Conservation (phyloP, 2,113 vertebrate species). For the Clupea harengus region DNA sequence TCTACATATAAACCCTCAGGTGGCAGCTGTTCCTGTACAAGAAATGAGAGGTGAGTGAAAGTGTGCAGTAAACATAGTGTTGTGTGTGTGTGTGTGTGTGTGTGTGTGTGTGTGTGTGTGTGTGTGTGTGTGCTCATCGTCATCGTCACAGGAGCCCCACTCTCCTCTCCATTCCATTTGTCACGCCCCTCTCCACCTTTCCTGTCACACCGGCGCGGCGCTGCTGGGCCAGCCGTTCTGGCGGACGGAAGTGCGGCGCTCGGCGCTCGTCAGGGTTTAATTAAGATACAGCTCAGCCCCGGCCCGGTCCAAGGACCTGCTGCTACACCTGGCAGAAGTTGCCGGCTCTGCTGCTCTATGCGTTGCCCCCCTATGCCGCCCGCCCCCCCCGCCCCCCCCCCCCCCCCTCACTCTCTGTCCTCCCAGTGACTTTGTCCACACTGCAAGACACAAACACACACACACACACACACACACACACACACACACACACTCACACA, state of each 20-base stretch:
- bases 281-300: constrained; percentile 36
- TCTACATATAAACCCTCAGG: background rate
- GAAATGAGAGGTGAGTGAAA: background rate
- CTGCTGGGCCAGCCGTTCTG: background rate
- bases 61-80: background rate
- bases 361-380: background rate
- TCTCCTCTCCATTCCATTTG: background rate
- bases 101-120: too few species aligned
- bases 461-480: too few species aligned
- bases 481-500: too few species aligned
- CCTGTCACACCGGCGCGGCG: background rate
- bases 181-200: background rate
- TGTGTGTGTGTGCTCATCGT: too few species aligned
- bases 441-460: too few species aligned
- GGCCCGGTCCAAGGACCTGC: constrained; percentile 16
- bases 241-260: background rate
- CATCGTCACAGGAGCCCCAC: background rate
- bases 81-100: too few species aligned
- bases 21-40: background rate
- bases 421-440: constrained; percentile 60
- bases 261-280: constrained; percentile 37
- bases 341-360: constrained; percentile 11
- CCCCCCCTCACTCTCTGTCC: constrained; percentile 46
- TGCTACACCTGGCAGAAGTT: constrained; percentile 38
- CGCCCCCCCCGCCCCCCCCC: constrained; percentile 26